phyloP scores from a whole-genome alignment of 2,797 vertebrate species.

The Gymnoscopelus braueri region DNA sequence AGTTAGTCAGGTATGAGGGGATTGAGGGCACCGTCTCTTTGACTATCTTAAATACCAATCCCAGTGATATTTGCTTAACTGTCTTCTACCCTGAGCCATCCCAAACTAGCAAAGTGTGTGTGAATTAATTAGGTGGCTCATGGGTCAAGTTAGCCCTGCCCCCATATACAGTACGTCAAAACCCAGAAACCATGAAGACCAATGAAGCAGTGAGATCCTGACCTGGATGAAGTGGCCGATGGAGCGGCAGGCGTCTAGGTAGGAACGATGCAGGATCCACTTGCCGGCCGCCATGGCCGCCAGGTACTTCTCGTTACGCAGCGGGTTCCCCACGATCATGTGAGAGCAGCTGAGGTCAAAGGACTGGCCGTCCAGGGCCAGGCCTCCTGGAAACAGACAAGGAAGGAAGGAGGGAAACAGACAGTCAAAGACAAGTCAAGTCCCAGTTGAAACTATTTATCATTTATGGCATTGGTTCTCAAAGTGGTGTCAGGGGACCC shows the following conservation, averaged over 20 bases:
- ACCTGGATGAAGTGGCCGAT: constrained; percentile 89
- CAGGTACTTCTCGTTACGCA: constrained; percentile 96
- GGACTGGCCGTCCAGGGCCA: constrained; percentile 93
- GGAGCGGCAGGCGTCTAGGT: constrained; percentile 91
- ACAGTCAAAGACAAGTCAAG: neutral
- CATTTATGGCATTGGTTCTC: too few species aligned
- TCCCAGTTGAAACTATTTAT: neutral
- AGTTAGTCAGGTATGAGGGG: too few species aligned
- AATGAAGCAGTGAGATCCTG: constrained; percentile 1
- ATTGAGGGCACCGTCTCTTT: too few species aligned
- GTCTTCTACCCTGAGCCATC: too few species aligned
- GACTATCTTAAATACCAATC: too few species aligned
- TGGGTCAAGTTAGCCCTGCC: too few species aligned
- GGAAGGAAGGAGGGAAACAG: neutral
- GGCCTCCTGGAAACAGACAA: constrained; percentile 81
- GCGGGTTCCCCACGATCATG: constrained; percentile 93
- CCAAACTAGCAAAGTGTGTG: too few species aligned
- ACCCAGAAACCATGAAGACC: too few species aligned
- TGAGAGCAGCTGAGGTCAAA: constrained; percentile 96
- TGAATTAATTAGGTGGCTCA: neutral
- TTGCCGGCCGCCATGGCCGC: constrained; percentile 97
- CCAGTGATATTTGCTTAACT: too few species aligned
- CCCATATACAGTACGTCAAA: too few species aligned
- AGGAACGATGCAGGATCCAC: constrained; percentile 97
- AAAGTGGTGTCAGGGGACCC: too few species aligned